Percentiles rank a stretch among this genome's conserved stretches.
These are phyloP conservation scores for Ochlodes sylvanus DNA, from an alignment of 2,888 invertebrate genomes.

Conservation along the genomic window DNA sequence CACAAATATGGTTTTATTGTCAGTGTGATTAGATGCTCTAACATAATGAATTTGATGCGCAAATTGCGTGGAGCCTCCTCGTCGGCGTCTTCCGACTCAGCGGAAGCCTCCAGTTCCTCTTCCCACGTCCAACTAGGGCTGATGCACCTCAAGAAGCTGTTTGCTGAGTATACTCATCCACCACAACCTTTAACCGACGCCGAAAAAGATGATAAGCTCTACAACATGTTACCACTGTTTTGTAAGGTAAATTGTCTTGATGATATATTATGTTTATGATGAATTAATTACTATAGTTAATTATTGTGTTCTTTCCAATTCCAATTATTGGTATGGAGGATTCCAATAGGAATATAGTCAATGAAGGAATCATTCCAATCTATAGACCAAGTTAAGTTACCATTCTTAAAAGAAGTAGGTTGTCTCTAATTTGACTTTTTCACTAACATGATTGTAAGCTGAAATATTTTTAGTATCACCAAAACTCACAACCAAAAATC, in stretches of 20 bases:
- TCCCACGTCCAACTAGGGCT: slow-evolving; percentile 95
- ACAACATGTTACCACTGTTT: slow-evolving; percentile 98
- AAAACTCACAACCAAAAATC: no score
- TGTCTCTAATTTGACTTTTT: no score
- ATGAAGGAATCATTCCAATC: no score
- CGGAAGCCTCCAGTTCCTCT: slow-evolving; percentile 86
- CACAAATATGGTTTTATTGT: slow-evolving; percentile 41
- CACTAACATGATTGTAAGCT: no score
- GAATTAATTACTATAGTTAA: no score
- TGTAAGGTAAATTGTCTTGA: slow-evolving; percentile 90
- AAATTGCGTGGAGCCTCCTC: slow-evolving; percentile 89
- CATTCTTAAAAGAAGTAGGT: no score
- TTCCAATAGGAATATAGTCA: neutral
- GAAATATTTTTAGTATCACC: no score
- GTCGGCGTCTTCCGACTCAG: slow-evolving; percentile 81
- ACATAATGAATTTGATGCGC: slow-evolving; percentile 94
- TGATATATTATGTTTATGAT: neutral
- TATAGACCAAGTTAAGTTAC: no score
- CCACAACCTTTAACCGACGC: slow-evolving; percentile 91
- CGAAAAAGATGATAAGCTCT: slow-evolving; percentile 96
- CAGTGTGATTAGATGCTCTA: slow-evolving; percentile 27
- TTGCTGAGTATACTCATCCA: slow-evolving; percentile 97
- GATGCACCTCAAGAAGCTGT: slow-evolving; percentile 98
- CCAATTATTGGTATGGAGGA: neutral
- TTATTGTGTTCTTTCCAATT: neutral